Base-by-base conservation (phyloP, 1,140 invertebrate genomes). In the Micrasema minimum region DNA sequence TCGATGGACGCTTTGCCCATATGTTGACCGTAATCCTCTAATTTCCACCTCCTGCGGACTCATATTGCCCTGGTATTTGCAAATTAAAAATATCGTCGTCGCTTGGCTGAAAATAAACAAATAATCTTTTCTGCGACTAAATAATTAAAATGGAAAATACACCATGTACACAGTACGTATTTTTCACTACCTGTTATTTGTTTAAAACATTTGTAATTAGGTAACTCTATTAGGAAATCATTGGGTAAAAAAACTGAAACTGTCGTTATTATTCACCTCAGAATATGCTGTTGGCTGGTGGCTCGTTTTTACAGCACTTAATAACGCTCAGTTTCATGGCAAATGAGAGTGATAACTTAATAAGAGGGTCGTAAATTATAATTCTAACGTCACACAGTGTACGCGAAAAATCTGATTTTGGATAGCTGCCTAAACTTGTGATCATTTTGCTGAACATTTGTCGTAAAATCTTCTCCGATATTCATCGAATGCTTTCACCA, bases 21-120 rank as follows among this genome's bases (percentile, higher is more conserved):
- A 71, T 57, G 69, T 48, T 71, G 61, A 66, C 69, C 62, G 69
- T 71, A 66, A 71, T 65, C 62, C 62, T 41, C 61, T 61, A 69
- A 69, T 69, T 69, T 69, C 57, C 57, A 69, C 45, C 66, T 69
- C 51, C 46, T 64, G 55, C 67, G 57, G 67, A 69, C 55, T 57
- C 57, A 64, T 50, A 57, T 57, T 43, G 45, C 31, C 45, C 57
- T 69, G 67, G 46, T 69, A 69, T 31, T 46, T 22, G 50, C 66
- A 16, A 57, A 20, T 38, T 57, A 50, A 55, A 67, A 67, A 38
- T 18, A 26, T 14, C 23, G 50, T 22, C 50, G 23, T 1, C 10
- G 50, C n/a, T 2, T 31, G 26, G 26, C 7, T 7, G 26, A 31
- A 31, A 7, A 31, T 31, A 31, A 31, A 31, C 26, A 31, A 31